Percentiles rank a stretch among this genome's conserved stretches.
Conservation (phyloP, 2,113 vertebrate genomes). For the Rhodinocichla rosea region DNA sequence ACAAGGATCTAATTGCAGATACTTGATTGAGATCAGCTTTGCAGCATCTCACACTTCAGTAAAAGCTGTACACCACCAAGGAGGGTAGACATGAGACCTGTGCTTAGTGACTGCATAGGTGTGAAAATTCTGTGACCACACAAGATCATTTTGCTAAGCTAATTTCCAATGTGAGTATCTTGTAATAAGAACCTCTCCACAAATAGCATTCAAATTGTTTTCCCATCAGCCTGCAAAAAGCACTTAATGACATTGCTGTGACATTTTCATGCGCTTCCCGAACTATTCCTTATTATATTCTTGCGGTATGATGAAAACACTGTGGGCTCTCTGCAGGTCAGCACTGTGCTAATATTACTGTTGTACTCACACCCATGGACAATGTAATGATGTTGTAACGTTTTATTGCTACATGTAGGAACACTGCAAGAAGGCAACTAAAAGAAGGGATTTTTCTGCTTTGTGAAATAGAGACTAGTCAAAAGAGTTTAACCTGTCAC, state of each 20-base stretch:
- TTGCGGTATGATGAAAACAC: neutral
- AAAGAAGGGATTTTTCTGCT: neutral
- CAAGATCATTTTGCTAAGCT: neutral
- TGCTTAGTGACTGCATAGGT: neutral
- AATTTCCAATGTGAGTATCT: neutral
- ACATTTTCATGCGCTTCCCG: neutral
- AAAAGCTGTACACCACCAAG: neutral
- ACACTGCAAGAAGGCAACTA: neutral
- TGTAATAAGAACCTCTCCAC: neutral
- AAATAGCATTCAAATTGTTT: neutral
- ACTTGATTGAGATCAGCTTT: neutral
- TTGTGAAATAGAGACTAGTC: neutral
- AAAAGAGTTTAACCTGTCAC: neutral
- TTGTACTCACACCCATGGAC: neutral
- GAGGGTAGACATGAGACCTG: neutral
- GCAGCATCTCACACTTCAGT: neutral
- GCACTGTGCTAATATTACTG: neutral
- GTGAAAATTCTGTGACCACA: neutral
- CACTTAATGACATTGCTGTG: neutral
- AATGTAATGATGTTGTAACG: neutral
- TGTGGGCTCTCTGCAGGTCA: fast-evolving
- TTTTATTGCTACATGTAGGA: neutral
- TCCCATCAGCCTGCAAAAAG: neutral
- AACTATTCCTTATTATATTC: neutral
- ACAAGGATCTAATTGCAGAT: neutral